Conservation (phyloP, 2,888 invertebrate genomes). For the Chrysodeixis includens region DNA sequence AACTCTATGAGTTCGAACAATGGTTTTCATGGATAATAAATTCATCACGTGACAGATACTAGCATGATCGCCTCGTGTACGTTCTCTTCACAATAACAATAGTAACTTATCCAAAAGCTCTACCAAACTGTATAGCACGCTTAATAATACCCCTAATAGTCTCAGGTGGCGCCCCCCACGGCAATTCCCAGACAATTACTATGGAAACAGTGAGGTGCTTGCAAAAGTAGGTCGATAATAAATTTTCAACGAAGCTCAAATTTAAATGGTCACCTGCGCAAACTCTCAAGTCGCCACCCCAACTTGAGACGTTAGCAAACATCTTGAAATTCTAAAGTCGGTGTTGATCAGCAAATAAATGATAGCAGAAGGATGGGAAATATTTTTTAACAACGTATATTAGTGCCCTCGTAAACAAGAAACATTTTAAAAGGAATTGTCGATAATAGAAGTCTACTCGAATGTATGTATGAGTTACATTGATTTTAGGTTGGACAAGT, state of each 20-base stretch:
- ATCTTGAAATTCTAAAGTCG: slow-evolving; percentile 25
- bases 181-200: slow-evolving; percentile 33
- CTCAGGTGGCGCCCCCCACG: slow-evolving; percentile 23
- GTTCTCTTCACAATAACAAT: too few relatives aligned
- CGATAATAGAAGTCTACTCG: too few relatives aligned
- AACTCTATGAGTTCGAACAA: too few relatives aligned
- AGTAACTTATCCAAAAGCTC: neutral
- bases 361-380: slow-evolving; percentile 25
- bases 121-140: neutral
- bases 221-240: slow-evolving; percentile 41
- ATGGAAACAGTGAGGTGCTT: slow-evolving; percentile 4
- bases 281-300: slow-evolving; percentile 38
- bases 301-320: slow-evolving; percentile 42
- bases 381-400: too few relatives aligned
- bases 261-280: slow-evolving; percentile 35
- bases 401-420: too few relatives aligned
- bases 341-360: neutral
- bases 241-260: slow-evolving; percentile 39
- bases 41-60: too few relatives aligned
- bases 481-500: too few relatives aligned
- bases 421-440: too few relatives aligned
- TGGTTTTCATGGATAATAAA: too few relatives aligned
- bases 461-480: too few relatives aligned
- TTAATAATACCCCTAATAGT: neutral
- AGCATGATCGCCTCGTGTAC: too few relatives aligned